Conservation (phyloP, 92 coral and sea anemone species). For the Phenganax subtilis region DNA sequence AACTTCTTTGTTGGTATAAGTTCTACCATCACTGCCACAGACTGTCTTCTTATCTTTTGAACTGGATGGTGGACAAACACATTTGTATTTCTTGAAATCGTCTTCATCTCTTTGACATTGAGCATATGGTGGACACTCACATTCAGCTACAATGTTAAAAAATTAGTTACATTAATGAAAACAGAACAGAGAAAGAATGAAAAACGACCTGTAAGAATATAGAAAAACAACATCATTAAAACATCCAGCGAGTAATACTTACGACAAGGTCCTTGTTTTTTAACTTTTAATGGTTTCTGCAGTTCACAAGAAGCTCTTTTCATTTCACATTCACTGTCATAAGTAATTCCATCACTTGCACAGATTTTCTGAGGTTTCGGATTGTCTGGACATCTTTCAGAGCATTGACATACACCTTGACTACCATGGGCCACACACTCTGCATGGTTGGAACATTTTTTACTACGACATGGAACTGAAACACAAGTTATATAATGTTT, state of each 20-base stretch:
- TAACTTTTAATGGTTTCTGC: slow-evolving; percentile 19
- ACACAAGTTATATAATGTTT: not conserved
- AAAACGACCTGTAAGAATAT: not conserved
- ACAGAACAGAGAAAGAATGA: slow-evolving; percentile 11
- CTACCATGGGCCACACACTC: slow-evolving; percentile 56
- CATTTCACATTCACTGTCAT: slow-evolving; percentile 43
- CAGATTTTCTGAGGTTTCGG: slow-evolving; percentile 53
- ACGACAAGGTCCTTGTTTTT: slow-evolving; percentile 16
- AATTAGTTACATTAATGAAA: not conserved
- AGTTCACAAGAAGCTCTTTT: slow-evolving; percentile 60
- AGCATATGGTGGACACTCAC: slow-evolving; percentile 35
- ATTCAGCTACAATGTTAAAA: slow-evolving; percentile 9
- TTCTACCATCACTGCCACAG: slow-evolving; percentile 84
- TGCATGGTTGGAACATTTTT: slow-evolving; percentile 56
- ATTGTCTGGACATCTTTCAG: slow-evolving; percentile 52
- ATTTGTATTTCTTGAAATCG: slow-evolving; percentile 22
- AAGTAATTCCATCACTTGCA: slow-evolving; percentile 62
- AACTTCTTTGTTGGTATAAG: slow-evolving; percentile 66
- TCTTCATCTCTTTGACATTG: slow-evolving; percentile 22
- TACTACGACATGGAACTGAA: slow-evolving; percentile 63
- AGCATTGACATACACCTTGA: slow-evolving; percentile 74
- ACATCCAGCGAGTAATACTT: not conserved
- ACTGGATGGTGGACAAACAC: slow-evolving; percentile 26
- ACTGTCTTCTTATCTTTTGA: slow-evolving; percentile 38
- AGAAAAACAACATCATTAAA: not conserved